Percentiles rank a stretch among this genome's conserved stretches.
phyloP scores from a whole-genome alignment of 2,113 vertebrate species.

The Anhinga anhinga region DNA sequence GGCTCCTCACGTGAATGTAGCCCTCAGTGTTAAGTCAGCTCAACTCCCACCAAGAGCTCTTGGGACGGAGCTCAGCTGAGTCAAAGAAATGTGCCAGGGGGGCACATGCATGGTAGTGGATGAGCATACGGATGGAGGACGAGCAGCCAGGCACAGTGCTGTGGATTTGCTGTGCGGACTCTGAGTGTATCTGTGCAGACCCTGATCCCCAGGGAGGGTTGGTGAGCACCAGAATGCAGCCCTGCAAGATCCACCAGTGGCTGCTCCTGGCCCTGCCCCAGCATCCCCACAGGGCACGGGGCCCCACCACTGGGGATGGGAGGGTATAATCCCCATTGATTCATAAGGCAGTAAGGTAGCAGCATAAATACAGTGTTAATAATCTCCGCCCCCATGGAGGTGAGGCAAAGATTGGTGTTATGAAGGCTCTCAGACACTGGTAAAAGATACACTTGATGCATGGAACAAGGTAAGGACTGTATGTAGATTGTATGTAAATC shows the following conservation, averaged over 20 bases:
- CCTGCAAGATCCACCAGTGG: background rate
- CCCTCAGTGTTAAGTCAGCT: background rate
- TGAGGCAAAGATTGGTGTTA: background rate
- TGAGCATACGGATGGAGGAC: background rate
- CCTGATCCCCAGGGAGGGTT: background rate
- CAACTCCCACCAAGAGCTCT: background rate
- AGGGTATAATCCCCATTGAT: background rate
- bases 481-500: background rate
- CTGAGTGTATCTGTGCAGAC: background rate
- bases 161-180: fast-evolving
- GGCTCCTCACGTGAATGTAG: background rate
- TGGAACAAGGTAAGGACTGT: background rate
- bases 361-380: background rate
- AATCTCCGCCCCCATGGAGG: background rate
- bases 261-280: background rate
- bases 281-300: background rate
- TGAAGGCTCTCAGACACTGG: background rate
- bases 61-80: background rate
- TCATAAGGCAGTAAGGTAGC: background rate
- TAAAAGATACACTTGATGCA: background rate
- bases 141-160: background rate
- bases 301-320: background rate
- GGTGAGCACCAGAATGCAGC: background rate
- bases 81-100: background rate
- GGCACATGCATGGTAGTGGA: fast-evolving